Evolutionary conservation across 2,113 vertebrate species (phyloP).

Genomic region (Tachuris rubrigastra): DNA sequence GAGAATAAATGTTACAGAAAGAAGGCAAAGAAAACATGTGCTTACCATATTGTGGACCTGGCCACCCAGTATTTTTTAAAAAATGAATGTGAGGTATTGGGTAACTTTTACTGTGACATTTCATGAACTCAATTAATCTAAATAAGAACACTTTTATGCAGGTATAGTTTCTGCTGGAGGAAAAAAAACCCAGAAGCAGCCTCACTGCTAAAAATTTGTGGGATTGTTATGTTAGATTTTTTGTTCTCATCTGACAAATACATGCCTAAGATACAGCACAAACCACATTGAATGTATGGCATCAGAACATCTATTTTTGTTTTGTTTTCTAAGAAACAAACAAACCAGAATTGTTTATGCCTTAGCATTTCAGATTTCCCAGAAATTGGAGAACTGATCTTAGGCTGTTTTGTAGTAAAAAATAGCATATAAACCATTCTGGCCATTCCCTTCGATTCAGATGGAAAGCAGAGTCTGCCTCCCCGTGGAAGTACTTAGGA

Average conservation of each 20-base stretch:
- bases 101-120: not conserved
- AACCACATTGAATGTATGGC: not conserved
- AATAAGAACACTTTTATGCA: not conserved
- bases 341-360: not conserved
- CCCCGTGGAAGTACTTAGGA: conserved; percentile 20
- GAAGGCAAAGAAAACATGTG: not conserved
- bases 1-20: not conserved
- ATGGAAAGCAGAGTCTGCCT: conserved; percentile 30
- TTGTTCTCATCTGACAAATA: not conserved
- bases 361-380: not conserved
- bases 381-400: not conserved
- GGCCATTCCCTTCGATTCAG: fast-evolving
- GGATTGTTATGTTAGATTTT: not conserved
- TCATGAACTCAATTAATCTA: not conserved
- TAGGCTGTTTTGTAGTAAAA: not conserved
- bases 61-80: not conserved
- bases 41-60: not conserved
- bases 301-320: not conserved
- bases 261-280: not conserved
- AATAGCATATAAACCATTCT: not conserved
- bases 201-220: not conserved
- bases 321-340: not conserved
- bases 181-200: not conserved
- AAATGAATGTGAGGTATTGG: not conserved
- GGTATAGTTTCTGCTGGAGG: not conserved